Base-by-base conservation (phyloP, 2,113 vertebrate species). In the Antigone vipio region DNA sequence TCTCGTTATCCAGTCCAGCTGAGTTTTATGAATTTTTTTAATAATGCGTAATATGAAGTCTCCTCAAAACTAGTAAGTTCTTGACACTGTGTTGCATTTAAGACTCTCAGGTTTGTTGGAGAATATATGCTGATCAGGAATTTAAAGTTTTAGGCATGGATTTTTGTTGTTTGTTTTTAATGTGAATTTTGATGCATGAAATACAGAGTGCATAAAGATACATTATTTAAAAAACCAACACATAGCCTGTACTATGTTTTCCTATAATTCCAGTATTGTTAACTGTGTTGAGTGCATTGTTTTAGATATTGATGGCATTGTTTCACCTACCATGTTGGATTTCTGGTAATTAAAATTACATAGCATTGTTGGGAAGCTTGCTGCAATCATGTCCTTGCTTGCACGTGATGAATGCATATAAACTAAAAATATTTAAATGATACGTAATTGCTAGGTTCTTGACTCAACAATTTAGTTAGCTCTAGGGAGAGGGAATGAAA, bases 351-450 rank as follows among this genome's bases (percentile, higher is more conserved):
- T 97, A 97, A 97, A 97, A 97, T 97, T 72, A 74, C 84, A 63
- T 67, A 66, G 62, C 84, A 71, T 96, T 96, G 92, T 91, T 96
- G 88, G 82, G 80, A 85, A 92, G 85, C 52, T 96, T 91, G 12
- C 38, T 92, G 77, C 81, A 94, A 16, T 97, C 95, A 76, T 67
- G 71, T 93, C 95, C 80, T 97, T 92, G 40, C 96, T 89, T 92
- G 69, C 67, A 82, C 93, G 85, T 95, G 81, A 88, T 91, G 93
- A 95, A 80, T 42, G 24, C 85, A 27, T 85, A 94, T 86, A 96
- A 97, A 97, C 68, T 89, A 45, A 72, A 97, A 97, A 97, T 98
- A 97, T 97, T 98, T 97, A 98, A 97, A 97, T 96, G 91, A 62
- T 83, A 71, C 6, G 5, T 98, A 98, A 97, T 98, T 98, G 96